Conservation (phyloP, 2,797 vertebrate species). For the Argentina silus region DNA sequence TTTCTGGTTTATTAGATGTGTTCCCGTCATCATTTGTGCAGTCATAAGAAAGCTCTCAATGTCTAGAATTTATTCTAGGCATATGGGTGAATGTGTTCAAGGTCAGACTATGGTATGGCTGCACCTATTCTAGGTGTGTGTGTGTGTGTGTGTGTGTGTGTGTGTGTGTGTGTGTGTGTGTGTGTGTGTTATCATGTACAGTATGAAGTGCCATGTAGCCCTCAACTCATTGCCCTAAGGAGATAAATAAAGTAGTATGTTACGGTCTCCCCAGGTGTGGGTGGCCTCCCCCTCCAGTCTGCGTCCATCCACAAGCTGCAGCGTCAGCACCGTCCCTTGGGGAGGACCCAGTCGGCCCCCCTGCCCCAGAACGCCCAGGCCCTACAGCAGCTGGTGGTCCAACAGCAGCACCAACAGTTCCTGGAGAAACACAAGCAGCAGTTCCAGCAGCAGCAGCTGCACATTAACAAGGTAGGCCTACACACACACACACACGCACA, state of each 20-base stretch:
- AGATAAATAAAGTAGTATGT: too few species aligned
- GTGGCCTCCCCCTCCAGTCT: slow-evolving; percentile 88
- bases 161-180: background rate
- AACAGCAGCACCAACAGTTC: slow-evolving; percentile 99
- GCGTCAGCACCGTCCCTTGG: slow-evolving; percentile 93
- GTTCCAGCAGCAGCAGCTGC: slow-evolving; percentile 96
- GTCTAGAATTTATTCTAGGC: too few species aligned
- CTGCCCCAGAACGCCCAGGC: slow-evolving; percentile 90
- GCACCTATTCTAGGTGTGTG: too few species aligned
- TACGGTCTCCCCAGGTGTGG: slow-evolving; percentile 78
- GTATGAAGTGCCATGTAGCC: too few species aligned
- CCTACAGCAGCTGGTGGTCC: slow-evolving; percentile 96
- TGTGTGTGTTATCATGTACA: background rate
- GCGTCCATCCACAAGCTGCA: slow-evolving; percentile 92
- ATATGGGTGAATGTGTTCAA: too few species aligned
- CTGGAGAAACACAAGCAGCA: slow-evolving; percentile 99
- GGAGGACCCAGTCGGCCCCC: slow-evolving; percentile 95
- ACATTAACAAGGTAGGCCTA: slow-evolving; percentile 88
- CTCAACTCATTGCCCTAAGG: too few species aligned
- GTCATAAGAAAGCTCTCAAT: too few species aligned
- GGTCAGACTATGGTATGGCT: too few species aligned
- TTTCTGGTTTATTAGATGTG: too few species aligned
- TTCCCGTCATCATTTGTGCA: too few species aligned
- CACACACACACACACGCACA: too few species aligned
- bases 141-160: too few species aligned